Evolutionary conservation across 2,113 vertebrate genomes (phyloP), one percentile per base, ranked within the genome.

Genomic region (Halcyon malimbica): DNA sequence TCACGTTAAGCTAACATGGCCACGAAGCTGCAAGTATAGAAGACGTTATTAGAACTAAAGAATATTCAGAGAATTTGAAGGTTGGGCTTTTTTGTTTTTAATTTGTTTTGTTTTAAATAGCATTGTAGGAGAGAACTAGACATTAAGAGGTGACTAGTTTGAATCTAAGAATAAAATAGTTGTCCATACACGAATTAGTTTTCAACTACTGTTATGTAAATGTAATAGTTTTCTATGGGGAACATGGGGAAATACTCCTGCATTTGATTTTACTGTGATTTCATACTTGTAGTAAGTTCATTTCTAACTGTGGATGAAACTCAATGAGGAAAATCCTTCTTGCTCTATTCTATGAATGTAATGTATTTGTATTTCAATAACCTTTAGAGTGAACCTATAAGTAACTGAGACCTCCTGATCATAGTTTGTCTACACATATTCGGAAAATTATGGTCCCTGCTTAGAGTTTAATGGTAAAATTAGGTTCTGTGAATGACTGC

Each of bases 401-500:
- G 25, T 26, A 82, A 42, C 25, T 0, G 19, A 89, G 84, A 84
- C 46, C 31, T 83, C 70, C 54, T 65, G 44, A 46, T 83, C 71
- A 77, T 48, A 88, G 29, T 2, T 5, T 59, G 18, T 25, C 65
- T 89, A 50, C 41, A 83, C 9, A 57, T 6, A 77, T 93, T 83
- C 76, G 28, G n/a, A 90, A 90, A 91, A 79, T 89, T 75, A 73
- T 53, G 6, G 39, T 93, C 57, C 70, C 73, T 82, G 26, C 29
- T 89, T 75, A 82, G 81, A 84, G 28, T 65, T 83, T 96, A 94
- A 91, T 62, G 37, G n/a, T 50, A 87, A 95, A 93, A 92, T 86
- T 96, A 85, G 88, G 37, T 67, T 20, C 56, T 90, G 39, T 39
- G 90, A 92, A 70, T 81, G 71, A 93, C 46, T 75, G 76, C 25